A percentile compares a stretch with the other conserved stretches of the same genome.
phyloP scores from a whole-genome alignment of 2,113 vertebrate genomes.

The Stigmatopora argus region DNA sequence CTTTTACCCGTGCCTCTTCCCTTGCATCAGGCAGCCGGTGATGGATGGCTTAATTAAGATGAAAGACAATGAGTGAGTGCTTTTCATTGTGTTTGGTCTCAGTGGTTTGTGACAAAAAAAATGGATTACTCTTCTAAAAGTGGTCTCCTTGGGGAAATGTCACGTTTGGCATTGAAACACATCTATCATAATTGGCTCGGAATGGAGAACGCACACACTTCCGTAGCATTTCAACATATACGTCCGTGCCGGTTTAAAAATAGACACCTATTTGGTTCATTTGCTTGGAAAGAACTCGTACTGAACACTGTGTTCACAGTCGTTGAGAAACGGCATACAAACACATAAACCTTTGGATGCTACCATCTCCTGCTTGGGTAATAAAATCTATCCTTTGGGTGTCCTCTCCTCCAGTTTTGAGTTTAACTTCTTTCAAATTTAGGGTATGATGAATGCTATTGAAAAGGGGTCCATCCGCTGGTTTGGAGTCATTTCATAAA shows the following conservation, averaged over 20 bases:
- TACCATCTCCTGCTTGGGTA: conserved; percentile 7
- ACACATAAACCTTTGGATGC: conserved; percentile 24
- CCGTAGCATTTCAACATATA: conserved; percentile 18
- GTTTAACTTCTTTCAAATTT: too few relatives aligned
- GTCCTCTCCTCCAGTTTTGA: conserved; percentile 6
- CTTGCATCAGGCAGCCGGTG: conserved; percentile 58
- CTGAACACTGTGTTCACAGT: conserved; percentile 3
- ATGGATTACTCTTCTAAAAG: conserved; percentile 64
- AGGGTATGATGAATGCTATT: too few relatives aligned
- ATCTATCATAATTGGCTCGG: conserved; percentile 26
- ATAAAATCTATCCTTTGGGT: background rate
- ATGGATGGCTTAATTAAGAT: conserved; percentile 75
- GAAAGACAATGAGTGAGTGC: conserved; percentile 71
- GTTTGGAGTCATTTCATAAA: too few relatives aligned
- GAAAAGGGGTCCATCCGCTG: too few relatives aligned
- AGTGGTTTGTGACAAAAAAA: conserved; percentile 60
- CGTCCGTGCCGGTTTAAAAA: background rate
- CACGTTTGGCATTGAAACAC: conserved; percentile 53
- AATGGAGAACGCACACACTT: background rate
- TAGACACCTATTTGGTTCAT: background rate
- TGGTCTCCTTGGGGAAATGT: conserved; percentile 63
- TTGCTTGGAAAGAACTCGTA: conserved; percentile 3
- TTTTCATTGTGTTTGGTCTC: conserved; percentile 71
- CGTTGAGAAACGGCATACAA: conserved; percentile 11
- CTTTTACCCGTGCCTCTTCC: conserved; percentile 44